Evolutionary conservation across 2,113 vertebrate species (phyloP).

Genomic region (Hippolais icterina): DNA sequence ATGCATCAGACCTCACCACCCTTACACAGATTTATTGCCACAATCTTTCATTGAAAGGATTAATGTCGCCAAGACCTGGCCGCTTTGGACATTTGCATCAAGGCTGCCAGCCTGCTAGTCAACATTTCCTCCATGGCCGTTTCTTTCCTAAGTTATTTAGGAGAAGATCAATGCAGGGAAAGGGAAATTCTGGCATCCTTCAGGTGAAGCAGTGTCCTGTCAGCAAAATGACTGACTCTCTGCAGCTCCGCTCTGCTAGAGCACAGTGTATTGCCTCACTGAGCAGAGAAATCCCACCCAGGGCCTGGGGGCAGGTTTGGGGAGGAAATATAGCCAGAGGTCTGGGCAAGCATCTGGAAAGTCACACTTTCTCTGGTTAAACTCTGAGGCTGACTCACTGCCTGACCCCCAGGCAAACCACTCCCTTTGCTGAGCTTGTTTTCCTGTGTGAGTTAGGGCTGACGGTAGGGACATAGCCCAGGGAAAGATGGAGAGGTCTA

Average conservation of each 20-base stretch:
- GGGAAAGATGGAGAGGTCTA: background rate
- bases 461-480: background rate
- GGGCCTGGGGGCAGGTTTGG: background rate
- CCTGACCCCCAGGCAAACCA: background rate
- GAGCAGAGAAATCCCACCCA: background rate
- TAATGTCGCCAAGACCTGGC: background rate
- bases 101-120: background rate
- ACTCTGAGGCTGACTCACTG: background rate
- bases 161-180: background rate
- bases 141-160: background rate
- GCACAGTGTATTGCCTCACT: background rate
- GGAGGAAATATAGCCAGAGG: background rate
- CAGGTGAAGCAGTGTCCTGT: background rate
- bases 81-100: slow-evolving; percentile 3
- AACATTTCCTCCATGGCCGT: background rate
- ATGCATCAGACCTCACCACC: background rate
- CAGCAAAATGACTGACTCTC: background rate
- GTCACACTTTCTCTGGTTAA: background rate
- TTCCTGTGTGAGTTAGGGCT: background rate
- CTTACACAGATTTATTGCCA: background rate
- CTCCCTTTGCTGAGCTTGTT: background rate
- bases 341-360: background rate
- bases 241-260: background rate
- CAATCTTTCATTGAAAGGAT: slow-evolving; percentile 2
- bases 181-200: background rate